These are phyloP conservation scores for Lutjanus campechanus DNA, from an alignment of 2,797 vertebrate genomes.

Conservation along the genomic window DNA sequence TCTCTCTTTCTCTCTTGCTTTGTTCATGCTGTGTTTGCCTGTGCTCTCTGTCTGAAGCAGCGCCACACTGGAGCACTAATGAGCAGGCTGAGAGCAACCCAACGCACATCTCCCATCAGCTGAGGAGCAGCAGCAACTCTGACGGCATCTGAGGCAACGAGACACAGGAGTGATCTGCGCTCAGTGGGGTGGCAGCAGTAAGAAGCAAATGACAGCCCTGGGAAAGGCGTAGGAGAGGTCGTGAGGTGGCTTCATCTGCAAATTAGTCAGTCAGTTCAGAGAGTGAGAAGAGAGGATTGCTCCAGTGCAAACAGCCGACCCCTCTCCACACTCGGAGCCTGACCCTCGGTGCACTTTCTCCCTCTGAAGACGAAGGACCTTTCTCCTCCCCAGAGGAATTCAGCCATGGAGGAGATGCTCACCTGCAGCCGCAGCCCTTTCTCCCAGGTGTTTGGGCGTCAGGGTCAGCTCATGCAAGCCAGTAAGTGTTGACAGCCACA, in stretches of 20 bases:
- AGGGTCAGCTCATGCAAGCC: conserved; percentile 89
- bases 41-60: conserved; percentile 72
- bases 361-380: conserved; percentile 48
- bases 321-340: conserved; percentile 45
- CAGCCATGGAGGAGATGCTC: conserved; percentile 83
- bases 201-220: conserved; percentile 40
- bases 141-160: conserved; percentile 56
- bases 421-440: conserved; percentile 85
- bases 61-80: conserved; percentile 73
- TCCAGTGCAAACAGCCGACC: conserved; percentile 22
- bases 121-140: conserved; percentile 58
- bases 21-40: conserved; percentile 67
- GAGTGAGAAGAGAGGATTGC: conserved; percentile 35
- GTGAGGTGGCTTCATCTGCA: conserved; percentile 66
- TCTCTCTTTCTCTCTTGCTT: conserved; percentile 52
- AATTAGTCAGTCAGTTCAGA: conserved; percentile 43
- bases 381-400: conserved; percentile 24
- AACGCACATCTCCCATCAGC: conserved; percentile 73
- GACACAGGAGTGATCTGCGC: conserved; percentile 70
- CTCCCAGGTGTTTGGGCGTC: conserved; percentile 88
- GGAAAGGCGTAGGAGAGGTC: conserved; percentile 57
- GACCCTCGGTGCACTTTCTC: conserved; percentile 62
- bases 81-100: conserved; percentile 64
- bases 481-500: conserved; percentile 79
- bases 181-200: conserved; percentile 47